Conservation (phyloP, 1,140 invertebrate genomes). For the Parapsyche elsis region DNA sequence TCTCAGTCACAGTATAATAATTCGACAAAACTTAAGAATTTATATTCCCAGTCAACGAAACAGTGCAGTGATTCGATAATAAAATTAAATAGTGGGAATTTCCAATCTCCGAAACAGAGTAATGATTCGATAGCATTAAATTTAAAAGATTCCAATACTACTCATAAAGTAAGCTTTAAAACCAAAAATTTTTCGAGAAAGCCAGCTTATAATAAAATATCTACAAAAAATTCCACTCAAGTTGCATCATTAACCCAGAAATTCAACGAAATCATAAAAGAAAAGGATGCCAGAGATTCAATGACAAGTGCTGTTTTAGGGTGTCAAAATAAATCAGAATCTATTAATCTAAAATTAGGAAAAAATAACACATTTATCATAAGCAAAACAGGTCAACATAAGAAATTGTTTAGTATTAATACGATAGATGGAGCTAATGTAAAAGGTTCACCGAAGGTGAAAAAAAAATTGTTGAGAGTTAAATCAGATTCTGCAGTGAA, state of each 20-base stretch:
- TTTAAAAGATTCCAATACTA: constrained; percentile 58
- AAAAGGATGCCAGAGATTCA: constrained; percentile 62
- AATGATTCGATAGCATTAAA: constrained; percentile 51
- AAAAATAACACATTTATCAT: constrained; percentile 65
- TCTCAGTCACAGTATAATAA: neutral
- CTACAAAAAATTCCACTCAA: constrained; percentile 64
- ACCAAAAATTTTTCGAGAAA: constrained; percentile 62
- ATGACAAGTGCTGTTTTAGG: constrained; percentile 64
- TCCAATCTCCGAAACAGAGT: constrained; percentile 51
- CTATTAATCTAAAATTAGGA: constrained; percentile 63
- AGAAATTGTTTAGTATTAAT: constrained; percentile 61
- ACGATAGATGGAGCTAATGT: constrained; percentile 60
- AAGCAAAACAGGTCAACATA: constrained; percentile 61
- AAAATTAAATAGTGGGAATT: constrained; percentile 35
- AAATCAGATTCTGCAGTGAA: constrained; percentile 63
- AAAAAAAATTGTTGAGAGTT: constrained; percentile 63
- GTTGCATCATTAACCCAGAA: constrained; percentile 69
- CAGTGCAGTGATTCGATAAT: neutral
- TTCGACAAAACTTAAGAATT: too few species aligned
- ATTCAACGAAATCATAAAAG: constrained; percentile 67
- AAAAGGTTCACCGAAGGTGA: constrained; percentile 59
- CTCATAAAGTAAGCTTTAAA: constrained; percentile 67
- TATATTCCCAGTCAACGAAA: constrained; percentile 52
- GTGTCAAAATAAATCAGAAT: constrained; percentile 58
- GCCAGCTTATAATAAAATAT: constrained; percentile 62